phyloP scores from a whole-genome alignment of 2,888 invertebrate species.

The Oeneis ivallda region DNA sequence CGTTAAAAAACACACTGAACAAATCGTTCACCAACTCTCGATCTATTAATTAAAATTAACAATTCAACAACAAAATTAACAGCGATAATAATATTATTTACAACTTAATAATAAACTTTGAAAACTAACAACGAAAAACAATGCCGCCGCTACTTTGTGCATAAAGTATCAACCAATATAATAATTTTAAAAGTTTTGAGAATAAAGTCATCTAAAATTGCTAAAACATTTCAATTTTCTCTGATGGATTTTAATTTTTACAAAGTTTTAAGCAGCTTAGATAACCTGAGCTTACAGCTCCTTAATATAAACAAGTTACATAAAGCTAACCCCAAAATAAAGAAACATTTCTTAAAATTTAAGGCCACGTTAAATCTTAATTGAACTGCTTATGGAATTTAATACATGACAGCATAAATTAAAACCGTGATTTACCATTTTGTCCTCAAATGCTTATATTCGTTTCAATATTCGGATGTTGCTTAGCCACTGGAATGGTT shows the following conservation, averaged over 20 bases:
- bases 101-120: constrained; percentile 50
- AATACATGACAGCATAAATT: neutral
- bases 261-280: constrained; percentile 11
- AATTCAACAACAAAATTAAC: constrained; percentile 37
- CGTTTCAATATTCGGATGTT: too few relatives aligned
- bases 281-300: too few relatives aligned
- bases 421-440: neutral
- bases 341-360: neutral
- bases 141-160: constrained; percentile 43
- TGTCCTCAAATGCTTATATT: too few relatives aligned
- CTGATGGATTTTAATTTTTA: neutral
- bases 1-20: neutral
- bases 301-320: neutral
- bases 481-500: too few relatives aligned
- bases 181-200: neutral
- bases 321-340: neutral
- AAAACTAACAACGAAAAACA: constrained; percentile 45
- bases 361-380: neutral
- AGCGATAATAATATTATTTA: constrained; percentile 48
- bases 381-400: neutral
- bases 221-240: neutral
- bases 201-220: neutral
- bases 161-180: constrained; percentile 26
- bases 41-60: constrained; percentile 36
- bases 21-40: constrained; percentile 5